Conservation (phyloP, 2,888 invertebrate genomes). For the Tineola bisselliella region DNA sequence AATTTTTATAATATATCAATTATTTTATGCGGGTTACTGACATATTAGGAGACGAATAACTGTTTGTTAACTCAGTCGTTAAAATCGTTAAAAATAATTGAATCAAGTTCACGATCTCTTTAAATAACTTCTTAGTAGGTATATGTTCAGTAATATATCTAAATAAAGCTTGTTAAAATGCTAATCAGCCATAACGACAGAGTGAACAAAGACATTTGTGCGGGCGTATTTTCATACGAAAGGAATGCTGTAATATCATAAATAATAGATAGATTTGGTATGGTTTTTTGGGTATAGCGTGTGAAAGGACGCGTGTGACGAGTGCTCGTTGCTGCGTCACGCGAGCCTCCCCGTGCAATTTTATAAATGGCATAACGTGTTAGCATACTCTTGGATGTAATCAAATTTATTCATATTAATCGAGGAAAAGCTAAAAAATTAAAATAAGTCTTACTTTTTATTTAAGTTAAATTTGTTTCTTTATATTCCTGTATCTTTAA, state of each 20-base stretch:
- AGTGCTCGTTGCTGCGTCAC: slow-evolving; percentile 9
- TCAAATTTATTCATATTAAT: not conserved
- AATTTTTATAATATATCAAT: no score
- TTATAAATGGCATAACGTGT: slow-evolving; percentile 9
- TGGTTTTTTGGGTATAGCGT: slow-evolving; percentile 5
- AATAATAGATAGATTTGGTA: slow-evolving; percentile 5
- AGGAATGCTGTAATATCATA: not conserved
- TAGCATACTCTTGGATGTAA: not conserved
- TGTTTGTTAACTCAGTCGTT: no score
- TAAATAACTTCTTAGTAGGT: no score
- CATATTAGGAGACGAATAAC: no score
- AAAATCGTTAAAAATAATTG: no score
- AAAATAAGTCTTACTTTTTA: no score
- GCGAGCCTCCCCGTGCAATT: slow-evolving; percentile 8
- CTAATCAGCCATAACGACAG: not conserved
- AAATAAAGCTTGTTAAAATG: not conserved
- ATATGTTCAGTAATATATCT: no score
- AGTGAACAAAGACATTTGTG: not conserved
- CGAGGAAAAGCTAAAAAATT: no score
- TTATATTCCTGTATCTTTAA: no score
- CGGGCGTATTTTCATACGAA: not conserved
- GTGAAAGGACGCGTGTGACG: slow-evolving; percentile 12
- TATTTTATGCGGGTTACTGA: no score
- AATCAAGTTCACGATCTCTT: no score
- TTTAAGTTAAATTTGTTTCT: no score